Percentiles rank a stretch among this genome's conserved stretches.
These are phyloP conservation scores for Lytechinus variegatus DNA, from an alignment of 35 echinoderm and acorn worm species.

Conservation along the genomic window DNA sequence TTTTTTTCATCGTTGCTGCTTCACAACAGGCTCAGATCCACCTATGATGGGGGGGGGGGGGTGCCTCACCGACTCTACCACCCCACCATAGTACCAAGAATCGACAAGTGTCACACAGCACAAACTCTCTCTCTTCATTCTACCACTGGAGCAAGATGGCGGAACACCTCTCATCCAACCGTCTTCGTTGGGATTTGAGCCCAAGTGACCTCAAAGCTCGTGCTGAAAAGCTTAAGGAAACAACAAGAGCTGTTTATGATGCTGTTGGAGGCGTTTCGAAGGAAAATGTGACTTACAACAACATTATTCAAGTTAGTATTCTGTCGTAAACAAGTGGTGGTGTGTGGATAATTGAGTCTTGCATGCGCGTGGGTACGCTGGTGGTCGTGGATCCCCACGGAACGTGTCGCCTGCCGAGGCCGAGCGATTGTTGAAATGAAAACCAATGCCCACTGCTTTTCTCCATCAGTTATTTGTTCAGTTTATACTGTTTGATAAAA, in stretches of 20 bases:
- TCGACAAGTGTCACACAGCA: too few species aligned
- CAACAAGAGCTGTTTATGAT: constrained; percentile 80
- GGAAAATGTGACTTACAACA: constrained; percentile 73
- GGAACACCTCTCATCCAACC: constrained; percentile 54
- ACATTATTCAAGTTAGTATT: constrained; percentile 69
- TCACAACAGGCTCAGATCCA: too few species aligned
- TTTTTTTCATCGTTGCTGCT: too few species aligned
- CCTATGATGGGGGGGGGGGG: too few species aligned
- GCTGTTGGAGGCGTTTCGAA: constrained; percentile 76
- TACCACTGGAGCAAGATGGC: constrained; percentile 38
- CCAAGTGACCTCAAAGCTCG: constrained; percentile 76
- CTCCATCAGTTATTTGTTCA: too few species aligned
- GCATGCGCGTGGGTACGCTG: not conserved
- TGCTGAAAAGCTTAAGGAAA: constrained; percentile 68
- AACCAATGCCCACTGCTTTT: too few species aligned
- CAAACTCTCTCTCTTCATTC: not conserved
- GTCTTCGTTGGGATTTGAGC: constrained; percentile 85
- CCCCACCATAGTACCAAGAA: too few species aligned
- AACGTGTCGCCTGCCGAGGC: too few species aligned
- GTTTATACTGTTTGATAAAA: too few species aligned
- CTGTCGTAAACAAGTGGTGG: not conserved
- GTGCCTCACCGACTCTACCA: too few species aligned
- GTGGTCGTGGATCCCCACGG: not conserved
- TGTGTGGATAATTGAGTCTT: not conserved
- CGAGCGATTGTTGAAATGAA: too few species aligned